Evolutionary conservation across 2,888 invertebrate species (phyloP), one percentile per base, ranked within the genome.

Genomic region (Pegoplata infirma): DNA sequence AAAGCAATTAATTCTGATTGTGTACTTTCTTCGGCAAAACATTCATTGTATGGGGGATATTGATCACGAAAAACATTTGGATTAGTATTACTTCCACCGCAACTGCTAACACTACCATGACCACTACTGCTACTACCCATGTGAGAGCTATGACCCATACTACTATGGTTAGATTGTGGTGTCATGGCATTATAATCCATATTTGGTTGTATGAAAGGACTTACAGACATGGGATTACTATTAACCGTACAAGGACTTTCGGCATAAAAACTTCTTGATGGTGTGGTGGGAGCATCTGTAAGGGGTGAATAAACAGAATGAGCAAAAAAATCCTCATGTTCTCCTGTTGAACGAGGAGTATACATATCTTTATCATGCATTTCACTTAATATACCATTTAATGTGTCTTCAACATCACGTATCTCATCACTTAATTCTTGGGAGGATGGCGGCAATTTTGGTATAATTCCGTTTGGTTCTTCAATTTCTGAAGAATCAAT

Each of bases 281-380:
- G 81, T 16, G 82, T 77, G 1, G 82, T 77, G 2, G 82, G 46
- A 12, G 81, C 21, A 8, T 85, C 83, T 3, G 82, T 83, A 10
- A 87, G 73, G 1, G 88, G 84, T 5, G 85, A 86, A 68, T 87
- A 87, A 1, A 86, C 85, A 10, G 88, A 85, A 8, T 85, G 85
- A 4, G 83, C 82, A 7, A 88, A 82, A 21, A 86, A 84, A 63
- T 87, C 87, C 67, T 86, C 87, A 0, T 76, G 80, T 64, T 85
- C 78, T 4, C 68, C 78, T 2, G 84, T 73, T 23, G 85, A 84
- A 16, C 81, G 81, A 2, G 87, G 84, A 0, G 87, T 85, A 55
- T 87, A 87, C 66, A 88, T 84, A 80, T 88, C 86, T 61, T 87
- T 84, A 71, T 88, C 88, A 67, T 87, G 86, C 85, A 87, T 87